Base-by-base conservation (phyloP, 2,113 vertebrate genomes). In the Muntiacus reevesi region DNA sequence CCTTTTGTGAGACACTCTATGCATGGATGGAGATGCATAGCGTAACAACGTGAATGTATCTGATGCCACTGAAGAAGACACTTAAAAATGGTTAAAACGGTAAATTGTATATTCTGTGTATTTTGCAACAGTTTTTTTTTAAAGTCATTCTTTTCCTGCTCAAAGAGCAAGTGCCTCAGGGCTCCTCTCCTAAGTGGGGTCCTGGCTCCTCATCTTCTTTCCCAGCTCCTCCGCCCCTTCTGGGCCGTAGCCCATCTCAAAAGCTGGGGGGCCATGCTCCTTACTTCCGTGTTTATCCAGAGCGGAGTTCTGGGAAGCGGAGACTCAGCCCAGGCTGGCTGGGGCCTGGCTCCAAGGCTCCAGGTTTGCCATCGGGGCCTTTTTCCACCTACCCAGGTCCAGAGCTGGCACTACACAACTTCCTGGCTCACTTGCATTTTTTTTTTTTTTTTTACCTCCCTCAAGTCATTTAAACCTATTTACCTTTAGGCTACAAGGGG, bases 371-470 rank as follows among this genome's bases (percentile, higher is more conserved):
- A 90, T 0, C 2, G 30, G 64, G 85, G 74, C 88, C 89, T 94
- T 89, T 96, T 95, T 95, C 94, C 93, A 96, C 81, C 90, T 59
- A 50, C 87, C 88, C 23, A 50, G 91, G 79, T 88, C 96, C 55
- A 55, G 64, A 28, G 88, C 91, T 95, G 96, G 95, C 95, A 93
- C 13, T 54, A 76, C 50, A 9, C 5, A 19, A 91, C 95, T 97
- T 98, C 97, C 97, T 96, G 97, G 78, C 97, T 98, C 64, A 13
- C 40, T 94, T 19, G 67, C 43, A 33, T 55, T 36, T 83, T 50
- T 64, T 62, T 67, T 74, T 45, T 74, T 60, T 76, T 55, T 62
- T 57, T 55, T 5, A 55, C 21, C 74, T 52, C 90, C 76, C 59
- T 86, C 71, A 76, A 81, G 90, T 94, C 84, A 55, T 97, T 88